Evolutionary conservation across 2,888 invertebrate genomes (phyloP).

Genomic region (Nemotelus pantherinus): DNA sequence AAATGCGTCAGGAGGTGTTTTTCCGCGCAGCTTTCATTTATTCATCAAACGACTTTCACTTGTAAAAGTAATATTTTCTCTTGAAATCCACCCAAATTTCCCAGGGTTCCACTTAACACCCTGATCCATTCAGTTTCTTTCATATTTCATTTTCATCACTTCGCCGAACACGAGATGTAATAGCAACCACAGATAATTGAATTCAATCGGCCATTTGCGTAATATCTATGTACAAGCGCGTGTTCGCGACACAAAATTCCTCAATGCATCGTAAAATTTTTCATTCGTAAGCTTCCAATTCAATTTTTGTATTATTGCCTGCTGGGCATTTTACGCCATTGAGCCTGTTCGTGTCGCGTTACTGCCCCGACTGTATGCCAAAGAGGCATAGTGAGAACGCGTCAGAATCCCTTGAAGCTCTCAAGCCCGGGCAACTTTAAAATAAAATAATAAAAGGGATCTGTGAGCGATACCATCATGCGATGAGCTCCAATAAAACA

Average conservation of each 20-base stretch:
- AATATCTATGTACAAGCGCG: slow-evolving; percentile 8
- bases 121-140: no score
- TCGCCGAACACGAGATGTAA: neutral
- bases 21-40: no score
- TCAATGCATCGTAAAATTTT: slow-evolving; percentile 18
- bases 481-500: slow-evolving; percentile 23
- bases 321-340: slow-evolving; percentile 35
- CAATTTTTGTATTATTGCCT: slow-evolving; percentile 33
- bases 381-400: neutral
- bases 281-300: slow-evolving; percentile 31
- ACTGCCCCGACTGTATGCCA: neutral
- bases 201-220: slow-evolving; percentile 38
- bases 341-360: neutral
- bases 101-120: no score
- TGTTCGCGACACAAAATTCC: neutral
- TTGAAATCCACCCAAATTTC: no score
- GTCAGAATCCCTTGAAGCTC: slow-evolving; percentile 4
- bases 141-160: neutral
- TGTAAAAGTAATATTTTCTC: no score
- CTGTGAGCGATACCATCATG: neutral
- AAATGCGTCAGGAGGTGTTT: no score
- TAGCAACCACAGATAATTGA: slow-evolving; percentile 30
- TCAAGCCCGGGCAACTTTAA: neutral
- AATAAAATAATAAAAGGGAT: slow-evolving; percentile 16
- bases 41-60: no score